Percentiles rank a stretch among this genome's conserved stretches.
Evolutionary conservation across 1,140 invertebrate species (phyloP).

Genomic region (Ooceraea biroi): DNA sequence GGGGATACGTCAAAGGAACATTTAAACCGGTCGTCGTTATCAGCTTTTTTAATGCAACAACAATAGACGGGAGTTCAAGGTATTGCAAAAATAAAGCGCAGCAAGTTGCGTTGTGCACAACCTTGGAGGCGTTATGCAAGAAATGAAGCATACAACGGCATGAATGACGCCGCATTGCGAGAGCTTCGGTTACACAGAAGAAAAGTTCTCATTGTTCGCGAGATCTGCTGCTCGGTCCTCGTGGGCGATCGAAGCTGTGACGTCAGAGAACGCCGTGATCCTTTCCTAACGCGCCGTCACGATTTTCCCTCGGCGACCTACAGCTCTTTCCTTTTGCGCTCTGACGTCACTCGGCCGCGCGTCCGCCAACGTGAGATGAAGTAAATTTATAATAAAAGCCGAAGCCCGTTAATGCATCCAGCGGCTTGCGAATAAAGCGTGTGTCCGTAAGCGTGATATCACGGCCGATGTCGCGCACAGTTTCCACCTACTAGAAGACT

Average conservation of each 20-base stretch:
- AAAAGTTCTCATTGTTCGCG: conserved; percentile 56
- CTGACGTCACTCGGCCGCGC: conserved; percentile 24
- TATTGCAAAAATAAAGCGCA: conserved; percentile 50
- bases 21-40: conserved; percentile 10
- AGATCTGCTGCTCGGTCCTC: conserved; percentile 36
- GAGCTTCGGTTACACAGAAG: conserved; percentile 44
- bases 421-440: conserved; percentile 1
- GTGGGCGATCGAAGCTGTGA: conserved; percentile 56
- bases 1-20: not conserved
- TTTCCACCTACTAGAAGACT: not conserved
- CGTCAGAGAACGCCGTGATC: conserved; percentile 45
- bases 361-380: conserved; percentile 9
- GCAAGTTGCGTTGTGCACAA: conserved; percentile 15
- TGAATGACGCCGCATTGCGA: conserved; percentile 48
- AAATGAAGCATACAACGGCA: conserved; percentile 51
- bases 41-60: conserved; percentile 53
- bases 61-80: conserved; percentile 58
- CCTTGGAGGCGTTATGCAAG: conserved; percentile 55
- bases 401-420: conserved; percentile 18
- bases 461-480: not conserved
- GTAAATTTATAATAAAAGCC: conserved; percentile 42
- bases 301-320: conserved; percentile 24
- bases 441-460: not conserved
- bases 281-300: conserved; percentile 50
- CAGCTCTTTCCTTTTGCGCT: not conserved